Percentiles rank a stretch among this genome's conserved stretches.
phyloP scores from a whole-genome alignment of 2,797 vertebrate genomes.

The Pampus argenteus region DNA sequence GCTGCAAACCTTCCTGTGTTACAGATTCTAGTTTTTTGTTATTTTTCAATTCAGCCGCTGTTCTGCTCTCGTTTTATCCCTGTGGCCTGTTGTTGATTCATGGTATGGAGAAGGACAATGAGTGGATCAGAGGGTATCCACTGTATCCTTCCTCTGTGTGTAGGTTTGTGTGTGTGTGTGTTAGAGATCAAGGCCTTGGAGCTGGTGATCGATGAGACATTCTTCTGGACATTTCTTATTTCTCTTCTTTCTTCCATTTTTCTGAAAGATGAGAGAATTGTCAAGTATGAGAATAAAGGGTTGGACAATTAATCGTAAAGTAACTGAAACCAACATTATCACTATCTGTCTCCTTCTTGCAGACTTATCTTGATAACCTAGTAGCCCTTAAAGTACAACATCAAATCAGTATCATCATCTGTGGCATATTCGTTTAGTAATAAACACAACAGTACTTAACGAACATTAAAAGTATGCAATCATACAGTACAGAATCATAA shows the following conservation, averaged over 20 bases:
- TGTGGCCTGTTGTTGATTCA: conserved; percentile 33
- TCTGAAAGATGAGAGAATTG: background rate
- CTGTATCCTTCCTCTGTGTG: conserved; percentile 6
- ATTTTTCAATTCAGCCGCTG: conserved; percentile 15
- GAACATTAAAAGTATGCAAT: too few species aligned
- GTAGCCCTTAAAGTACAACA: too few species aligned
- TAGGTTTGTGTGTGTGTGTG: conserved; percentile 2
- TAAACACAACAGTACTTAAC: too few species aligned
- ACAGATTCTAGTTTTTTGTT: conserved; percentile 33
- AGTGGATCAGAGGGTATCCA: conserved; percentile 48
- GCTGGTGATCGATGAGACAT: conserved; percentile 29
- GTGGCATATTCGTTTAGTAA: too few species aligned
- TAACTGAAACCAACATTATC: too few species aligned
- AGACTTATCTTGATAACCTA: too few species aligned
- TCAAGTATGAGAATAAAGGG: too few species aligned
- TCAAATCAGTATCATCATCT: too few species aligned
- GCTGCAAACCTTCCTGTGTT: background rate
- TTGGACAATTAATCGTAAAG: too few species aligned
- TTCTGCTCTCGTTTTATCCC: conserved; percentile 34
- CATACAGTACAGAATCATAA: too few species aligned
- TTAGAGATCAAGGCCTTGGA: conserved; percentile 26
- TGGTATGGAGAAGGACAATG: conserved; percentile 31
- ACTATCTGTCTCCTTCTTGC: too few species aligned
- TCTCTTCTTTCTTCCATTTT: too few species aligned
- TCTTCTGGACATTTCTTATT: conserved; percentile 9